A percentile compares a stretch with the other conserved stretches of the same genome.
Evolutionary conservation across 1,140 invertebrate genomes (phyloP).

Genomic region (Rhizoglyphus robini): DNA sequence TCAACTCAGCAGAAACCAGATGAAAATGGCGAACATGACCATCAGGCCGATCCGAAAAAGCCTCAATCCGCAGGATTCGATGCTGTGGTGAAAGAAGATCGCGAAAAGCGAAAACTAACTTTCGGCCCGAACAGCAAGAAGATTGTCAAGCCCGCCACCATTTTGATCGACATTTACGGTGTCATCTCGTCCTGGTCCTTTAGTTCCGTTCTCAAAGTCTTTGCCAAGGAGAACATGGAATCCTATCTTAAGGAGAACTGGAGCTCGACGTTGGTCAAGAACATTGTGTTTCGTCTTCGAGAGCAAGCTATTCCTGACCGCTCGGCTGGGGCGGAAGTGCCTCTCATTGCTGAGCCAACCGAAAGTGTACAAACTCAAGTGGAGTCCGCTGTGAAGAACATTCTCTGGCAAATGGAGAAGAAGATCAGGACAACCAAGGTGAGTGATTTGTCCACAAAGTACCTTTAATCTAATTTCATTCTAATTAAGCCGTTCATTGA

Average conservation of each 20-base stretch:
- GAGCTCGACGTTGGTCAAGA: not conserved
- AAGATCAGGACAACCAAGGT: not conserved
- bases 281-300: not conserved
- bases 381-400: not conserved
- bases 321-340: not conserved
- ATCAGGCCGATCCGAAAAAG: too few species aligned
- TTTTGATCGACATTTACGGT: constrained; percentile 19
- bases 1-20: too few species aligned
- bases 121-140: not conserved
- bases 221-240: not conserved
- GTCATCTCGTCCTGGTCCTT: constrained; percentile 16
- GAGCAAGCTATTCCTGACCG: constrained; percentile 1
- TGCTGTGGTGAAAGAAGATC: not conserved
- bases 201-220: not conserved
- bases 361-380: not conserved
- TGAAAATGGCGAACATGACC: too few species aligned
- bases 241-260: constrained; percentile 14
- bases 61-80: not conserved
- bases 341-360: not conserved
- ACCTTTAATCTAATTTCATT: not conserved
- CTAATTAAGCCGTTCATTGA: not conserved
- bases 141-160: not conserved
- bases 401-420: constrained; percentile 4
- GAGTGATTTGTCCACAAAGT: not conserved
- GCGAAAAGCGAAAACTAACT: not conserved